Conservation (phyloP, 2,797 vertebrate genomes). For the Otolemur crassicaudatus region DNA sequence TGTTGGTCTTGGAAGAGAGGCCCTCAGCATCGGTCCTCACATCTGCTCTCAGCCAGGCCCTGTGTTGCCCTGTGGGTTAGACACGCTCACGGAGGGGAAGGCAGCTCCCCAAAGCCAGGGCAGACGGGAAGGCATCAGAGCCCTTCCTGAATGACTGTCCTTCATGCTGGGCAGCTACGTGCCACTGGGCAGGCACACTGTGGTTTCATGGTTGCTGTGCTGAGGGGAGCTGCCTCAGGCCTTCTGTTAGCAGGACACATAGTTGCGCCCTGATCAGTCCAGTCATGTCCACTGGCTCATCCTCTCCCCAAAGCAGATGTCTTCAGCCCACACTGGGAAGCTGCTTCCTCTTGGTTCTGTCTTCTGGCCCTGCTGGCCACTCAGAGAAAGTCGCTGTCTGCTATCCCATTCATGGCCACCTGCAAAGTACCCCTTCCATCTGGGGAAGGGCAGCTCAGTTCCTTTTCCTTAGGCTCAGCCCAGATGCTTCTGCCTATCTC, state of each 20-base stretch:
- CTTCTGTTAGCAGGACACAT: background rate
- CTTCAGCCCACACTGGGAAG: background rate
- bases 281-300: background rate
- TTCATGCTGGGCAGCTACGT: background rate
- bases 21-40: background rate
- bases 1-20: constrained; percentile 69
- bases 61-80: background rate
- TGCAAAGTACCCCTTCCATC: background rate
- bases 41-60: constrained; percentile 8
- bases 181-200: background rate
- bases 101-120: background rate
- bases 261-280: background rate
- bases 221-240: background rate
- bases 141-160: constrained; percentile 31
- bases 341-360: background rate
- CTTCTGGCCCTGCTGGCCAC: background rate
- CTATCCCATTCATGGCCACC: background rate
- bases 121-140: background rate
- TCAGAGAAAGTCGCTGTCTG: background rate
- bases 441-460: fast-evolving
- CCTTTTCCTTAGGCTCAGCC: background rate
- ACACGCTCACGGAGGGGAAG: background rate
- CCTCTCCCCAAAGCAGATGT: background rate
- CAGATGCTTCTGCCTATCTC: background rate
- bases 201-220: background rate